Conservation (phyloP, 2,888 invertebrate species). For the Chrysina gloriosa region DNA sequence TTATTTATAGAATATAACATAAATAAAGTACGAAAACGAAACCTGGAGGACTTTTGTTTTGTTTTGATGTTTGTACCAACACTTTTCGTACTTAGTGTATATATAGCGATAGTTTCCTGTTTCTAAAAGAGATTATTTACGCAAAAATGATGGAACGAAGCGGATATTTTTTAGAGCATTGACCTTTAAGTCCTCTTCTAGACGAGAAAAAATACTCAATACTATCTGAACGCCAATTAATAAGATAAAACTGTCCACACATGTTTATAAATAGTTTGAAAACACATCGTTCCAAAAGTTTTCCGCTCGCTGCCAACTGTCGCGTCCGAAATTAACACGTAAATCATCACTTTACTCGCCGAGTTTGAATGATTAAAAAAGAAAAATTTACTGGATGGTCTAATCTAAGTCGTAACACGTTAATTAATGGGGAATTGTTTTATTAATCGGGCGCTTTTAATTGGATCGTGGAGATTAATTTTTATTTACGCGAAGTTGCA, state of each 20-base stretch:
- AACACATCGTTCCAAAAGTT: constrained; percentile 20
- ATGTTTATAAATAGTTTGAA: constrained; percentile 10
- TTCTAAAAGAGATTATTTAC: neutral
- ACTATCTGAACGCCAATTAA: constrained; percentile 23
- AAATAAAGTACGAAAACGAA: no score
- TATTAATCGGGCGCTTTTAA: neutral
- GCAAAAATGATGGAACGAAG: neutral
- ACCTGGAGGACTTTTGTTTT: neutral
- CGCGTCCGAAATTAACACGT: neutral
- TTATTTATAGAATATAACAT: no score
- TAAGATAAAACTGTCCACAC: neutral
- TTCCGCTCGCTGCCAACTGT: neutral
- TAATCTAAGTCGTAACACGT: neutral
- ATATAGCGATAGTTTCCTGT: neutral
- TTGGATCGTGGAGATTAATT: no score
- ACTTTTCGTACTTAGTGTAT: neutral
- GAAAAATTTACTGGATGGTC: no score
- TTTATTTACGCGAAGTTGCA: neutral
- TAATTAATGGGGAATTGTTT: no score
- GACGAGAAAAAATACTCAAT: neutral
- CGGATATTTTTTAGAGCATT: constrained; percentile 31
- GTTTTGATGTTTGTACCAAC: neutral
- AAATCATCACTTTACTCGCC: no score
- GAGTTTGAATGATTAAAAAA: no score
- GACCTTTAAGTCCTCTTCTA: constrained; percentile 16